Conservation (phyloP, 1,140 invertebrate species). For the Nautilus pompilius region DNA sequence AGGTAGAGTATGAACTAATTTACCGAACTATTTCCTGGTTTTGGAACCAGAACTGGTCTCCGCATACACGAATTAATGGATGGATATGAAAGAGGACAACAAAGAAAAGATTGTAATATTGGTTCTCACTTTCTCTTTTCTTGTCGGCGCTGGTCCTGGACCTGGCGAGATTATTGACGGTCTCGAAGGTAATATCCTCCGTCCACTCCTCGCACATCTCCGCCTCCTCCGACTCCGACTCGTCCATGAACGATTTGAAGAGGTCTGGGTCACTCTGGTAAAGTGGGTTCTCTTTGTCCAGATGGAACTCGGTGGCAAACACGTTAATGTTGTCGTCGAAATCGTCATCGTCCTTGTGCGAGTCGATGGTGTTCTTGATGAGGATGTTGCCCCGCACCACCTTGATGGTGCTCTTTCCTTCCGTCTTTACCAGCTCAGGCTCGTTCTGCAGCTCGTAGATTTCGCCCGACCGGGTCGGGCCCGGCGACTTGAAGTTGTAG, state of each 20-base stretch:
- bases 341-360: constrained; percentile 25
- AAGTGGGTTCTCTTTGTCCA: constrained; percentile 39
- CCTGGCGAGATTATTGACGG: constrained; percentile 30
- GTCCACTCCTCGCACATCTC: constrained; percentile 11
- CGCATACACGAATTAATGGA: too few relatives aligned
- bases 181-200: constrained; percentile 38
- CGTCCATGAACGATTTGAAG: constrained; percentile 19
- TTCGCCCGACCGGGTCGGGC: neutral
- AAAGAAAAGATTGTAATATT: too few relatives aligned
- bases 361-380: constrained; percentile 37
- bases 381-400: constrained; percentile 37
- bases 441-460: constrained; percentile 7
- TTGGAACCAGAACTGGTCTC: too few relatives aligned
- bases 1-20: too few relatives aligned
- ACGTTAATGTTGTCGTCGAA: constrained; percentile 40
- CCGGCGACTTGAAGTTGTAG: neutral
- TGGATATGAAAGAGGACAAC: too few relatives aligned
- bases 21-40: too few relatives aligned
- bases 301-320: constrained; percentile 34
- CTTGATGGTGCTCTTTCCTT: constrained; percentile 20
- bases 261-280: constrained; percentile 42
- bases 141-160: too few relatives aligned
- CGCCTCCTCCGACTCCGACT: constrained; percentile 15
- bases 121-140: too few relatives aligned
- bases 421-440: constrained; percentile 5